A percentile compares a stretch with the other conserved stretches of the same genome.
Evolutionary conservation across 2,113 vertebrate genomes (phyloP).

Genomic region (Phaethornis superciliosus): DNA sequence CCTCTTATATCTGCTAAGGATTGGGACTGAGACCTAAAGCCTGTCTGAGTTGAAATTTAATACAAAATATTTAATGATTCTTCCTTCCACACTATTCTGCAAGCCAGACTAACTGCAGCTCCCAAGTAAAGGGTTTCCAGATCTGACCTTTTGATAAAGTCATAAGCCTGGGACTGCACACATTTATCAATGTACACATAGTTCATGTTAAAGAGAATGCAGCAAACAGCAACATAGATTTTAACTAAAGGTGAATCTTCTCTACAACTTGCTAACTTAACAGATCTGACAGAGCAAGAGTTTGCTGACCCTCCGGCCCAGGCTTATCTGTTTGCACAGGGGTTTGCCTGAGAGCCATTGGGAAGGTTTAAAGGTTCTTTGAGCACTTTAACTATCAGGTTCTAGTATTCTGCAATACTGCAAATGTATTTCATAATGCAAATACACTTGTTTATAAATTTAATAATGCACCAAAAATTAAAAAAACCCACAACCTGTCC

Average conservation of each 20-base stretch:
- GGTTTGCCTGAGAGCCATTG: background rate
- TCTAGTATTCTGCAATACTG: background rate
- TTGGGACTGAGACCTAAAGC: background rate
- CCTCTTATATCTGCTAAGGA: background rate
- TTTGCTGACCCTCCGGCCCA: conserved; percentile 6
- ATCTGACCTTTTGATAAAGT: background rate
- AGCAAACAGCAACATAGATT: background rate
- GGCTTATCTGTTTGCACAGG: conserved; percentile 57
- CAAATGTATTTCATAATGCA: background rate
- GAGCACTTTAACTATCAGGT: background rate
- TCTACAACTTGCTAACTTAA: conserved; percentile 13
- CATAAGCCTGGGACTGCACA: background rate
- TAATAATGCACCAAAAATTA: background rate
- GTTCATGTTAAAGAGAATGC: background rate
- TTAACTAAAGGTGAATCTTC: background rate
- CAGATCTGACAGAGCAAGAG: conserved; percentile 4
- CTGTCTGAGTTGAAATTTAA: background rate
- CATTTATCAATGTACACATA: background rate
- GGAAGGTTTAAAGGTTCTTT: background rate
- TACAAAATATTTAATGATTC: background rate
- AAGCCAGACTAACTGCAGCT: background rate
- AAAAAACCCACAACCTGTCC: background rate
- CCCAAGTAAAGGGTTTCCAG: background rate
- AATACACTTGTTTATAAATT: background rate
- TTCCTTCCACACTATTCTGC: background rate